A percentile compares a stretch with the other conserved stretches of the same genome.
These are phyloP conservation scores for Bactericera cockerelli DNA, from an alignment of 1,140 invertebrate genomes.

Conservation along the genomic window DNA sequence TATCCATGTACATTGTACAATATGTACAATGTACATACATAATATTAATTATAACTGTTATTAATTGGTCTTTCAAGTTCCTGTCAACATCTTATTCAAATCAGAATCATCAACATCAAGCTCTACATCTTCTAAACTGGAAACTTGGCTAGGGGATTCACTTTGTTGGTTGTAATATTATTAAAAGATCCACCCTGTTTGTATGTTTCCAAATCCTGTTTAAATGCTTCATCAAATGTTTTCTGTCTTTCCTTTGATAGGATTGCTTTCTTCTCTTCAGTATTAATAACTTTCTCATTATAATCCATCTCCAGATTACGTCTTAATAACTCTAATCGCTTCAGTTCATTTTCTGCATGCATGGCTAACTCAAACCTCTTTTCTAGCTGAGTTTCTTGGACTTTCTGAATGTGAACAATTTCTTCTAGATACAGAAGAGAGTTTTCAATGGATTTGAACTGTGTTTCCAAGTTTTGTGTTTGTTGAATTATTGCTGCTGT, in stretches of 20 bases:
- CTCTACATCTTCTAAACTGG: slow-evolving; percentile 4
- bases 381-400: background rate
- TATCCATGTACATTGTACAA: too few relatives aligned
- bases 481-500: background rate
- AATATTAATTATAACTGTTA: too few relatives aligned
- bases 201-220: background rate
- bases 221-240: background rate
- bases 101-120: background rate
- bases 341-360: background rate
- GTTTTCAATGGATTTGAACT: background rate
- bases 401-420: background rate
- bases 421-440: background rate
- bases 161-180: background rate
- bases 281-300: background rate
- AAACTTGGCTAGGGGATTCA: background rate
- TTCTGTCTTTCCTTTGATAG: background rate
- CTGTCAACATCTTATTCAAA: background rate
- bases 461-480: too few relatives aligned
- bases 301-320: background rate
- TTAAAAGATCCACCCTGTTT: background rate
- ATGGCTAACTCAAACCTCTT: background rate
- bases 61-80: background rate
- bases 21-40: too few relatives aligned
- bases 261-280: background rate
- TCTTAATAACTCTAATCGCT: background rate